A percentile compares a stretch with the other conserved stretches of the same genome.
Conservation (phyloP, 2,113 vertebrate genomes). For the Speoplatyrhinus poulsoni region DNA sequence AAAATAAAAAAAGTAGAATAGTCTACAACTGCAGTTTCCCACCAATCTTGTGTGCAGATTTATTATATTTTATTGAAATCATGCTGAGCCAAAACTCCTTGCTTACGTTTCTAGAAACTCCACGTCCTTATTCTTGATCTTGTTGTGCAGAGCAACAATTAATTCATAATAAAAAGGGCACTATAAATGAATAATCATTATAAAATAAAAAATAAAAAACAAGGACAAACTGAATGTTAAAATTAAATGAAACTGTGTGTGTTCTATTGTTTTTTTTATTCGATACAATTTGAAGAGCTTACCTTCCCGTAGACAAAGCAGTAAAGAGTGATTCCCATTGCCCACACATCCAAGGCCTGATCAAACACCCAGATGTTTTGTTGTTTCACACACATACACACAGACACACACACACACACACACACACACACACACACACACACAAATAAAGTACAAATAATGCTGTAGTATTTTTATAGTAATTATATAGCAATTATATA, state of each 20-base stretch:
- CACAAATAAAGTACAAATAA: too few relatives aligned
- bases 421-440: too few relatives aligned
- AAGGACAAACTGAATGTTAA: too few relatives aligned
- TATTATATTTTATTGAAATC: not conserved
- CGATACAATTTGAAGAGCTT: slow-evolving; percentile 37
- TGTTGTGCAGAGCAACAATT: slow-evolving; percentile 88
- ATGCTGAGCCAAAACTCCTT: not conserved
- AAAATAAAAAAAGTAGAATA: too few relatives aligned
- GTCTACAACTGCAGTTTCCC: not conserved
- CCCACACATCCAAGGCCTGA: slow-evolving; percentile 96
- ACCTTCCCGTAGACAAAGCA: slow-evolving; percentile 95
- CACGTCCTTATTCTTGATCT: slow-evolving; percentile 89
- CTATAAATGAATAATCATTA: slow-evolving; percentile 64
- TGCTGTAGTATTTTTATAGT: too few relatives aligned
- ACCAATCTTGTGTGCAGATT: not conserved
- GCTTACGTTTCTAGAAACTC: slow-evolving; percentile 91
- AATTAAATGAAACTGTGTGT: not conserved
- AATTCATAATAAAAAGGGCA: slow-evolving; percentile 95
- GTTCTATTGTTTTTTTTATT: not conserved
- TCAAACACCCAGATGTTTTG: slow-evolving; percentile 36
- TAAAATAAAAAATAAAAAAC: not conserved
- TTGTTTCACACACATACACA: not conserved
- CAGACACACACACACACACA: not conserved
- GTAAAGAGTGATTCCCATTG: slow-evolving; percentile 91
- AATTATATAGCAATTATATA: too few relatives aligned